phyloP scores from a whole-genome alignment of 2,797 vertebrate species.

The Phoeniculus purpureus region DNA sequence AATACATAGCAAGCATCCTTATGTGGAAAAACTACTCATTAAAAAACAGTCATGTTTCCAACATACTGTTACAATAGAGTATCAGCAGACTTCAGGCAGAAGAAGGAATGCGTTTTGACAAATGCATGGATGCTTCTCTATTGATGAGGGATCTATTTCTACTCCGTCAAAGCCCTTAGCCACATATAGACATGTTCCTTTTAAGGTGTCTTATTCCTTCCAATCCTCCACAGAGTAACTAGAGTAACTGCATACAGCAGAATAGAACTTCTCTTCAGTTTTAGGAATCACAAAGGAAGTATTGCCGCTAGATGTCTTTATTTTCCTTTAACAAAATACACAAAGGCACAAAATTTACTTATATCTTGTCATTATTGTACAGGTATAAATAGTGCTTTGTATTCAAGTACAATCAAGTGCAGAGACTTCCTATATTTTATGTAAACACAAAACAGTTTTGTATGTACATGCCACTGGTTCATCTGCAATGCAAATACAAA shows the following conservation, averaged over 20 bases:
- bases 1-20: neutral
- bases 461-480: slow-evolving; percentile 72
- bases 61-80: neutral
- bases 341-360: slow-evolving; percentile 78
- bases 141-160: neutral
- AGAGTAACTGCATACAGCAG: neutral
- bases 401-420: slow-evolving; percentile 84
- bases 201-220: neutral
- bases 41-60: neutral
- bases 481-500: slow-evolving; percentile 73
- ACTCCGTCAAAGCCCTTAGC: neutral
- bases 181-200: neutral
- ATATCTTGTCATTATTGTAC: slow-evolving; percentile 76
- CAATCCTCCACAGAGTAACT: slow-evolving; percentile 18
- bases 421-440: slow-evolving; percentile 79
- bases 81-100: neutral
- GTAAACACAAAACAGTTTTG: slow-evolving; percentile 82
- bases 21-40: neutral
- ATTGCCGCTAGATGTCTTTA: slow-evolving; percentile 78
- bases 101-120: neutral
- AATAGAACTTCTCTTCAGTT: slow-evolving; percentile 40
- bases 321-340: slow-evolving; percentile 83
- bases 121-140: neutral
- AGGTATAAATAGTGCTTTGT: slow-evolving; percentile 82
- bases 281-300: slow-evolving; percentile 66